phyloP scores from a whole-genome alignment of 92 coral and sea anemone species.

The Palythoa caribaeorum region DNA sequence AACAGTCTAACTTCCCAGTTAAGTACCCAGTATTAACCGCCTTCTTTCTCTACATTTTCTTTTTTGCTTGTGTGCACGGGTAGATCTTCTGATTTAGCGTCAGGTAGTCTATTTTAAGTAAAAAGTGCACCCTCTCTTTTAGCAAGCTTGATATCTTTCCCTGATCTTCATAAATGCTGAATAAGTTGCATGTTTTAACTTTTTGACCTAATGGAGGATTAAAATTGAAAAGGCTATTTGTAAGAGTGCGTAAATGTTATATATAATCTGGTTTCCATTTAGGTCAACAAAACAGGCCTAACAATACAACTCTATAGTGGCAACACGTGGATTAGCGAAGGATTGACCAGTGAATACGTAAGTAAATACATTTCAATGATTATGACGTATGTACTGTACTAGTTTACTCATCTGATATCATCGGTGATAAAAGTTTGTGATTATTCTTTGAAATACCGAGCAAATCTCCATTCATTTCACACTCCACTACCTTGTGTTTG shows the following conservation, averaged over 20 bases:
- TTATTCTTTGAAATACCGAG: neutral
- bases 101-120: too few relatives aligned
- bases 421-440: neutral
- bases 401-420: neutral
- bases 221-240: neutral
- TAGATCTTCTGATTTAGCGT: too few relatives aligned
- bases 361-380: neutral
- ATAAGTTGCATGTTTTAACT: too few relatives aligned
- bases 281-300: constrained; percentile 9
- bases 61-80: too few relatives aligned
- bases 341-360: constrained; percentile 16
- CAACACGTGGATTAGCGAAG: constrained; percentile 35
- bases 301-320: constrained; percentile 3
- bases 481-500: neutral
- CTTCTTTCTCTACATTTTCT: too few relatives aligned
- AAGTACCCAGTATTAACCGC: too few relatives aligned
- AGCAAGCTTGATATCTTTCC: too few relatives aligned
- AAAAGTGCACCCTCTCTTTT: too few relatives aligned
- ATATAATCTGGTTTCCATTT: neutral
- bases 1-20: too few relatives aligned
- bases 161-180: too few relatives aligned
- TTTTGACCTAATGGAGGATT: too few relatives aligned
- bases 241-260: neutral
- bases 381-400: neutral
- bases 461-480: too few relatives aligned